Percentiles rank a stretch among this genome's conserved stretches.
Evolutionary conservation across 2,797 vertebrate genomes (phyloP).

Genomic region (Ctenochaetus hawaiiensis): DNA sequence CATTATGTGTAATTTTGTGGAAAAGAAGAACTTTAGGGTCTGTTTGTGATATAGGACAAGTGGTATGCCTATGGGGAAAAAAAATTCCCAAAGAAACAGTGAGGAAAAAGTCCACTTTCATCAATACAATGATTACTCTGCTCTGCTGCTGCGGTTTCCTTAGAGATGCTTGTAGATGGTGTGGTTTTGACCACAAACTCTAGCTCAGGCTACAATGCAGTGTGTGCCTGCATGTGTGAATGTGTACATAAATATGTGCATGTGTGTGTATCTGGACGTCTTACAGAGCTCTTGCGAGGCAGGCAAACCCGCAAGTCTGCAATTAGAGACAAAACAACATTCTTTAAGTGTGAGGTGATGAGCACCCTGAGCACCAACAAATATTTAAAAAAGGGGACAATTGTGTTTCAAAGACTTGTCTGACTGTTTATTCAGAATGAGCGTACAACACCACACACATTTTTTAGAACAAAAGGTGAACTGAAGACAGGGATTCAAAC

Average conservation of each 20-base stretch:
- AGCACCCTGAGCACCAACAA: conserved; percentile 53
- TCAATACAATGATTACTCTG: conserved; percentile 70
- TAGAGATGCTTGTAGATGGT: conserved; percentile 76
- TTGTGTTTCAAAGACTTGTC: conserved; percentile 14
- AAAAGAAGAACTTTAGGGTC: conserved; percentile 70
- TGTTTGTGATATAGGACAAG: conserved; percentile 72
- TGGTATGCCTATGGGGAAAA: conserved; percentile 13
- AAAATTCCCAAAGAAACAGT: conserved; percentile 48
- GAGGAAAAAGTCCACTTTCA: conserved; percentile 65
- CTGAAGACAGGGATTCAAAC: conserved; percentile 13
- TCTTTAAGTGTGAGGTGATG: conserved; percentile 67
- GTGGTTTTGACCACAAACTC: conserved; percentile 75
- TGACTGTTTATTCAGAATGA: conserved; percentile 8
- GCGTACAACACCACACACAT: conserved; percentile 11
- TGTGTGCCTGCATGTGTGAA: conserved; percentile 27
- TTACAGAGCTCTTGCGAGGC: conserved; percentile 60
- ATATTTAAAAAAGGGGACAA: conserved; percentile 50
- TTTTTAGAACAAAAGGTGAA: conserved; percentile 25
- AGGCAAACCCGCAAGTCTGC: conserved; percentile 71
- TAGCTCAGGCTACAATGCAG: conserved; percentile 47
- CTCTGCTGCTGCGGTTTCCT: conserved; percentile 72
- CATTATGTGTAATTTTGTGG: conserved; percentile 78
- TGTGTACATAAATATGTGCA: conserved; percentile 14
- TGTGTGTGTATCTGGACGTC: conserved; percentile 32
- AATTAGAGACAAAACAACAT: conserved; percentile 76